Evolutionary conservation across 2,888 invertebrate genomes (phyloP).

Genomic region (Baronia brevicornis): DNA sequence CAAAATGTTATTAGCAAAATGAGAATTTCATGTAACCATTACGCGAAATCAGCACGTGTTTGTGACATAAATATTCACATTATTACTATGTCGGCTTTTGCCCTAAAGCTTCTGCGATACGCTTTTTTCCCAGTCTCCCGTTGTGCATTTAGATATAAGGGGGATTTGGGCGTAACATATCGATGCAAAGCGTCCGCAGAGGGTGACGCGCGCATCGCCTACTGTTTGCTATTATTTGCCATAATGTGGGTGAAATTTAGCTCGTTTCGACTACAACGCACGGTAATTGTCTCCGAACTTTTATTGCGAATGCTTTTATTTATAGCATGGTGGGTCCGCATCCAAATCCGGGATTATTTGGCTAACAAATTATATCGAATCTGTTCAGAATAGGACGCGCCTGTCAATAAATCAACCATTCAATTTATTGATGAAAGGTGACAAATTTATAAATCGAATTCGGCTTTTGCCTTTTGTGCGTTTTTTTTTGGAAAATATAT

Average conservation of each 20-base stretch:
- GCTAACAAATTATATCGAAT: slow-evolving; percentile 73
- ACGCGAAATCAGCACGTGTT: slow-evolving; percentile 66
- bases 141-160: slow-evolving; percentile 69
- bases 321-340: slow-evolving; percentile 42
- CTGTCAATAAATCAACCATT: slow-evolving; percentile 66
- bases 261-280: slow-evolving; percentile 55
- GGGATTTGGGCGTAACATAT: slow-evolving; percentile 63
- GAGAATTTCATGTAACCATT: slow-evolving; percentile 64
- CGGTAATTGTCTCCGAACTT: slow-evolving; percentile 65
- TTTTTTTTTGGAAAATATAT: slow-evolving; percentile 30
- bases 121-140: slow-evolving; percentile 57
- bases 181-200: slow-evolving; percentile 44
- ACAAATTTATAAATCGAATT: slow-evolving; percentile 42
- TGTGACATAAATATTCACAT: slow-evolving; percentile 69
- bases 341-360: slow-evolving; percentile 71
- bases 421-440: slow-evolving; percentile 63
- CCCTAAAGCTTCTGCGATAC: slow-evolving; percentile 44
- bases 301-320: slow-evolving; percentile 48
- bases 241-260: slow-evolving; percentile 73
- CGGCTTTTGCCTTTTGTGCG: slow-evolving; percentile 31
- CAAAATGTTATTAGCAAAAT: slow-evolving; percentile 59
- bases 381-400: slow-evolving; percentile 65
- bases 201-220: slow-evolving; percentile 56
- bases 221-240: slow-evolving; percentile 71
- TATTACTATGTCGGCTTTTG: slow-evolving; percentile 46